A percentile compares a stretch with the other conserved stretches of the same genome.
phyloP scores from a whole-genome alignment of 1,140 invertebrate species.

The Apocrypta bakeri region DNA sequence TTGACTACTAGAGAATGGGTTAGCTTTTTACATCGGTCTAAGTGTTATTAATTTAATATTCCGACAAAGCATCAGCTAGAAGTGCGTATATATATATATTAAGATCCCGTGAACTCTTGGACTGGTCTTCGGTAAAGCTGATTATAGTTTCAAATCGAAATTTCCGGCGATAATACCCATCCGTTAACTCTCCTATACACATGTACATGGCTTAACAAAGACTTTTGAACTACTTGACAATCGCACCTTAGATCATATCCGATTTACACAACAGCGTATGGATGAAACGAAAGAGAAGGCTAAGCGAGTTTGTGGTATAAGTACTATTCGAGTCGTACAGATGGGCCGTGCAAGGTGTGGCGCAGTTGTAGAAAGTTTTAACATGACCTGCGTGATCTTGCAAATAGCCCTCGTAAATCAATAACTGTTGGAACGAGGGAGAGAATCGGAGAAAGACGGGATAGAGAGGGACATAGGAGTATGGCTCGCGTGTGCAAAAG shows the following conservation, averaged over 20 bases:
- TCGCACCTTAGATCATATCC: not conserved
- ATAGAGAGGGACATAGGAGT: not conserved
- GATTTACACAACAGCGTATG: not conserved
- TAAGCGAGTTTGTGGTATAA: constrained; percentile 26
- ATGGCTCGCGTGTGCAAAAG: not conserved
- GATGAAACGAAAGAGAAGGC: not conserved
- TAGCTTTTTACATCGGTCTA: too few species aligned
- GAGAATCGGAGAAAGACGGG: constrained; percentile 1
- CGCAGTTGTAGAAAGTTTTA: constrained; percentile 68
- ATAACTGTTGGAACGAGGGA: constrained; percentile 55
- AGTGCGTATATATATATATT: too few species aligned
- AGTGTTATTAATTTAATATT: too few species aligned
- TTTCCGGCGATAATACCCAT: not conserved
- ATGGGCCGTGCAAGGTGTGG: constrained; percentile 53
- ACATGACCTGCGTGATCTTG: constrained; percentile 68
- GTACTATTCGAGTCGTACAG: not conserved
- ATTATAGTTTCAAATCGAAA: constrained; percentile 40
- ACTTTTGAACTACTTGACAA: not conserved
- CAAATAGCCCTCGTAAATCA: constrained; percentile 71
- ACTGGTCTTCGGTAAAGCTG: constrained; percentile 8
- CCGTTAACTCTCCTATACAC: not conserved
- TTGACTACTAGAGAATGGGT: too few species aligned
- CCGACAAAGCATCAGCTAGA: too few species aligned
- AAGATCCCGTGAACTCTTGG: constrained; percentile 18
- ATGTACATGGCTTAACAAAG: constrained; percentile 19